Evolutionary conservation across 2,113 vertebrate species (phyloP).

Genomic region (Hystrix brachyura): DNA sequence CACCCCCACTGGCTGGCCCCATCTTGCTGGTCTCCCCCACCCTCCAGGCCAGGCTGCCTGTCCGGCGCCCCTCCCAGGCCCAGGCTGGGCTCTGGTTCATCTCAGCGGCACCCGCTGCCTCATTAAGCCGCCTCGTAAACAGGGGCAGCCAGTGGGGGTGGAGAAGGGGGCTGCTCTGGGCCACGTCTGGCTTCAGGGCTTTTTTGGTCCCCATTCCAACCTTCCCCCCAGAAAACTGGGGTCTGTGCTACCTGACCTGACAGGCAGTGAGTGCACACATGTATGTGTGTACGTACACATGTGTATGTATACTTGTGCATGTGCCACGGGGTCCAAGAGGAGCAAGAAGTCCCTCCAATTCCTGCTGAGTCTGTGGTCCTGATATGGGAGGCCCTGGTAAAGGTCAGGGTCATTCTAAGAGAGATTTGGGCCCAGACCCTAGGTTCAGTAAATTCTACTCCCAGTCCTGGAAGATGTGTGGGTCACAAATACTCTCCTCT

Average conservation of each 20-base stretch:
- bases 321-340: background rate
- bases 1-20: background rate
- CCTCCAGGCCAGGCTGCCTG: conserved; percentile 65
- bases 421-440: background rate
- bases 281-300: background rate
- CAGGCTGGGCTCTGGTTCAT: conserved; percentile 83
- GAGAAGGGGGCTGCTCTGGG: conserved; percentile 73
- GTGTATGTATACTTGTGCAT: background rate
- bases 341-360: background rate
- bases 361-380: background rate
- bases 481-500: background rate
- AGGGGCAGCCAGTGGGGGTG: conserved; percentile 77
- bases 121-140: conserved; percentile 85
- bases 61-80: conserved; percentile 76
- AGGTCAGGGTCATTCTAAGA: conserved; percentile 52
- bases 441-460: background rate
- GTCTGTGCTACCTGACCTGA: conserved; percentile 68
- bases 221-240: conserved; percentile 46
- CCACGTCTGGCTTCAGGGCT: conserved; percentile 76
- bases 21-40: conserved; percentile 46
- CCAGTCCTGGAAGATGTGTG: background rate
- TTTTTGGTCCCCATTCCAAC: conserved; percentile 69
- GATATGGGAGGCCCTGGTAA: background rate
- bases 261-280: background rate
- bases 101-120: conserved; percentile 83